Conservation (phyloP, 1,140 invertebrate genomes). For the Hyles euphorbiae region DNA sequence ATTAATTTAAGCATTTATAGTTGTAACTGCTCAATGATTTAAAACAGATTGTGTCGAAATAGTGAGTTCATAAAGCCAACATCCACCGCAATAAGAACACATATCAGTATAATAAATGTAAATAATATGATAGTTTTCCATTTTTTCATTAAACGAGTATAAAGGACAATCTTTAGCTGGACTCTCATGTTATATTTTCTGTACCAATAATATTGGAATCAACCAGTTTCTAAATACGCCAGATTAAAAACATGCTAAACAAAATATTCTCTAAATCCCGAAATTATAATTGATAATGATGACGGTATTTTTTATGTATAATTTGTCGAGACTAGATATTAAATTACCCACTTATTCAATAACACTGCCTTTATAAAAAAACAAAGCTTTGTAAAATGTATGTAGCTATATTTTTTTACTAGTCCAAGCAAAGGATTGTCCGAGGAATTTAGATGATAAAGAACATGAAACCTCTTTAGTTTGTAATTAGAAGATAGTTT, state of each 20-base stretch:
- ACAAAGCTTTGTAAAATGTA: not conserved
- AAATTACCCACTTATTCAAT: no score
- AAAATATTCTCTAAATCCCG: no score
- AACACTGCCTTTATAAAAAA: not conserved
- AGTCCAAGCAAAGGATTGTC: not conserved
- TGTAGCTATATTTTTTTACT: not conserved
- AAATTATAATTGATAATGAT: no score
- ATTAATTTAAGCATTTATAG: slow-evolving; percentile 58
- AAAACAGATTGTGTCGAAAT: not conserved
- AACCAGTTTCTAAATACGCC: no score
- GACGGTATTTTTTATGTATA: no score
- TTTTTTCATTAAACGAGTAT: slow-evolving; percentile 10
- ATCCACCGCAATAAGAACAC: slow-evolving; percentile 38
- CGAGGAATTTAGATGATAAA: slow-evolving; percentile 7
- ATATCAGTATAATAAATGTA: slow-evolving; percentile 44
- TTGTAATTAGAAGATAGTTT: slow-evolving; percentile 57
- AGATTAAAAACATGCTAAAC: no score
- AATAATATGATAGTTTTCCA: slow-evolving; percentile 21
- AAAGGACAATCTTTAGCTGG: no score
- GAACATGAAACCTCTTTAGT: slow-evolving; percentile 48
- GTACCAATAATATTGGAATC: no score
- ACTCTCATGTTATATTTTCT: no score
- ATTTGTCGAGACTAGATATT: no score
- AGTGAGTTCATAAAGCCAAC: not conserved
- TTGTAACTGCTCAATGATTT: slow-evolving; percentile 13